Evolutionary conservation across 2,888 invertebrate genomes (phyloP), one percentile per base, ranked within the genome.

Genomic region (Sepioteuthis lessoniana): DNA sequence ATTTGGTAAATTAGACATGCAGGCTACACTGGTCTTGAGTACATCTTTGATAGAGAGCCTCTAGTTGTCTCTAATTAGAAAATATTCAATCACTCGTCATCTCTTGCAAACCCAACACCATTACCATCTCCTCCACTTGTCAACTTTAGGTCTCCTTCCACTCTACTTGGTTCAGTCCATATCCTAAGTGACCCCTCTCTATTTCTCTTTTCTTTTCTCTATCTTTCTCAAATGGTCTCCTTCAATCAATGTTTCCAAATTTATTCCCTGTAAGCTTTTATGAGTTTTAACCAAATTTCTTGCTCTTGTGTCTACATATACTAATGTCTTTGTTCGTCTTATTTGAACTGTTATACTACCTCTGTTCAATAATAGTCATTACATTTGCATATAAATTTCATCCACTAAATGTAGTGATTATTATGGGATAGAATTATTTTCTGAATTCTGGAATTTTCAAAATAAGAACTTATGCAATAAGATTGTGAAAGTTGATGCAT

Each of bases 91-190:
- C 76, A 76, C 19, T 76, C 76, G 13, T n/a, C 76, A n/a, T 76
- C 76, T 76, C 76, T n/a, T n/a, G 76, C 76, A 76, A 76, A 76
- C 76, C 76, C 76, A 76, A 19, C 76, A 76, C n/a, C 76, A n/a
- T 35, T 76, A 35, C 16, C 76, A 76, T 76, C 35, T 35, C 76
- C 76, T 76, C 76, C n/a, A 35, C 76, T 76, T 35, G 76, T 76
- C 76, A 76, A 76, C 76, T 76, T 76, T 76, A 76, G n/a, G n/a
- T 76, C 76, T 76, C 76, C 76, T 76, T 76, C 76, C 76, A 76
- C 76, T 76, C 19, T 35, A 13, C 76, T 35, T 76, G 35, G 3
- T 42, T 3, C 76, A 76, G 76, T 76, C 76, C 76, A 76, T 76
- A 55, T 55, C 55, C 25, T 25, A 76, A 76, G 76, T 76, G 76